Base-by-base conservation (phyloP, 2,888 invertebrate genomes). In the Drosophila yooni region DNA sequence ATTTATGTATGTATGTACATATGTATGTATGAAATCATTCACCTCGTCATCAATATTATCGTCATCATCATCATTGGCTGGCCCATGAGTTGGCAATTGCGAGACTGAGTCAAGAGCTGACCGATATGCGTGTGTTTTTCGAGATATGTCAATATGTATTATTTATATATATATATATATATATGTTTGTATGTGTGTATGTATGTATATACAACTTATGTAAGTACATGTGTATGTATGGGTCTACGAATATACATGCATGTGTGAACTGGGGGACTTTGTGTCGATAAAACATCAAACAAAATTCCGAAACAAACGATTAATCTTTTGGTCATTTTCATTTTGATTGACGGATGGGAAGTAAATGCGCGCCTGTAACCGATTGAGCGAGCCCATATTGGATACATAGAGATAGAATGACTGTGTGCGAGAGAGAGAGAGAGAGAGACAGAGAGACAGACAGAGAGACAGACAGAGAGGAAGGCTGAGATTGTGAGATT, bases 311-410 rank as follows among this genome's bases (percentile, higher is more conserved):
- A 91, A 91, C 81, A 90, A 88, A 90, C 91, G 88, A 92, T 92
- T 92, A 92, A 92, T 92, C 92, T 92, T 91, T 90, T 89, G 91
- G 91, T 92, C 88, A 92, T 91, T 92, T 91, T 91, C 89, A 89
- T 91, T 91, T 90, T 91, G 91, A 92, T 92, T 92, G 92, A 92
- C 92, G 91, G 89, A 90, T 89, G 90, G 89, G 85, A 91, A 91
- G 88, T 88, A 87, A 89, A 84, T 85, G 83, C 78, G 68, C 71
- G 71, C 46, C 71, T 75, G 75, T 69, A 81, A 74, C 69, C 64
- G 70, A 74, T 64, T 76, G 73, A 76, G 67, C 59, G 46, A 72
- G 62, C 51, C 43, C 59, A 61, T 61, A 52, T 76, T 56, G 73
- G 54, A 58, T 31, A 38, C 38, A 48, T 15, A 57, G 34, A 48